Conservation (phyloP, 2,888 invertebrate genomes). For the Pachliopta kotzebuea region DNA sequence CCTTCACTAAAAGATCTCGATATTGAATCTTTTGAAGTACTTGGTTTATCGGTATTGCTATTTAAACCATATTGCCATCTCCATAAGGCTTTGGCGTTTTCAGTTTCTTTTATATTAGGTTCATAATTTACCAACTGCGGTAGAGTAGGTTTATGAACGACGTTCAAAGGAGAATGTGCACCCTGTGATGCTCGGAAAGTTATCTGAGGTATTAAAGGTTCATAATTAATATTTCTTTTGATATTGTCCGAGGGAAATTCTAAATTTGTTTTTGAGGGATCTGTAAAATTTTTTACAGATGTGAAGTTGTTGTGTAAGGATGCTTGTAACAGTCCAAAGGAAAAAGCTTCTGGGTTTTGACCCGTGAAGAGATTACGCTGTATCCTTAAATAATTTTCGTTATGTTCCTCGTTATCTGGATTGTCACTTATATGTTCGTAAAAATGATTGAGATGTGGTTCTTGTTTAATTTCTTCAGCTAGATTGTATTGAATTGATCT, state of each 20-base stretch:
- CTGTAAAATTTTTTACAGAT: constrained; percentile 43
- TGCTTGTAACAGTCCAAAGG: constrained; percentile 58
- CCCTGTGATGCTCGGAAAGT: constrained; percentile 75
- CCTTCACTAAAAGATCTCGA: constrained; percentile 66
- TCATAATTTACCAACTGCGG: constrained; percentile 72
- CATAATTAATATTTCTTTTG: constrained; percentile 50
- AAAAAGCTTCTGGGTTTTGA: constrained; percentile 73
- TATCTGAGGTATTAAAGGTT: constrained; percentile 67
- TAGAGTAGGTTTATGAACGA: constrained; percentile 55
- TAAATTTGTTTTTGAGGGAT: constrained; percentile 9
- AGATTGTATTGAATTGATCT: constrained; percentile 74
- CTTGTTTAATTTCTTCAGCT: constrained; percentile 71
- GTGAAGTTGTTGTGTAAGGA: constrained; percentile 56
- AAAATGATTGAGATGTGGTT: constrained; percentile 61
- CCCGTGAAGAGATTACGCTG: constrained; percentile 65
- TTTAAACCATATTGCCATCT: constrained; percentile 72
- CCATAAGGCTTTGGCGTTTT: constrained; percentile 66
- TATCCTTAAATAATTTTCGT: constrained; percentile 45
- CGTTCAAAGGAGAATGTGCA: constrained; percentile 58
- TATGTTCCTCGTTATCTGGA: constrained; percentile 44
- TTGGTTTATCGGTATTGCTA: constrained; percentile 45
- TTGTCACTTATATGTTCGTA: constrained; percentile 55
- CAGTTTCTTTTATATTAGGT: constrained; percentile 55
- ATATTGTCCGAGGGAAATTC: constrained; percentile 18
- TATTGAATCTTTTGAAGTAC: constrained; percentile 62